Percentiles rank a stretch among this genome's conserved stretches.
Evolutionary conservation across 30 jellyfish, hydroid and myxozoan genomes (phyloP).

Genomic region (Cassiopea andromeda): DNA sequence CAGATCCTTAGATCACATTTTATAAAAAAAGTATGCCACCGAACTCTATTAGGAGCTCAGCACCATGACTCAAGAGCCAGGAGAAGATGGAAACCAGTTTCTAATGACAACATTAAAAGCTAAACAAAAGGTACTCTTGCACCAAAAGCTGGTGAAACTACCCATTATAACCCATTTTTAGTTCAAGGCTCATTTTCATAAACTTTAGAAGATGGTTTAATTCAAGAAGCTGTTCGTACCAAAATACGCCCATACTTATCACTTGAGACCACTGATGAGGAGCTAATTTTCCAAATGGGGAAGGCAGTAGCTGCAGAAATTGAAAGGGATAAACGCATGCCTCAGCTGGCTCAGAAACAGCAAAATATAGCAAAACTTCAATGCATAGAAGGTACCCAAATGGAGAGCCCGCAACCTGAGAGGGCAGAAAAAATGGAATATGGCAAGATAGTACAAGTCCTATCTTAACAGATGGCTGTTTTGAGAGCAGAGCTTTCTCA

Average conservation of each 20-base stretch:
- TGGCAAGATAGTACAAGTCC: neutral
- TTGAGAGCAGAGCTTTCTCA: slow-evolving; percentile 26
- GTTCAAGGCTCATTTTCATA: slow-evolving; percentile 57
- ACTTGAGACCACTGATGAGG: slow-evolving; percentile 20
- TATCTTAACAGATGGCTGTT: slow-evolving; percentile 20
- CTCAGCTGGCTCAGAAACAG: neutral
- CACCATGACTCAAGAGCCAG: slow-evolving; percentile 37
- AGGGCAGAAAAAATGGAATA: neutral
- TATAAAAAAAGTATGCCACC: slow-evolving; percentile 59
- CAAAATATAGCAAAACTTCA: neutral
- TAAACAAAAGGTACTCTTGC: slow-evolving; percentile 56
- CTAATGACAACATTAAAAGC: slow-evolving; percentile 16
- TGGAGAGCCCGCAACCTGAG: neutral
- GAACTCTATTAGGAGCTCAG: slow-evolving; percentile 43
- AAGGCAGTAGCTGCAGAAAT: slow-evolving; percentile 22
- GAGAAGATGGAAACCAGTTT: slow-evolving; percentile 40
- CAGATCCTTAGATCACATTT: slow-evolving; percentile 55
- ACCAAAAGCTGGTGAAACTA: slow-evolving; percentile 33
- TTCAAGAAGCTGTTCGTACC: slow-evolving; percentile 26
- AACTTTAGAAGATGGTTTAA: slow-evolving; percentile 52
- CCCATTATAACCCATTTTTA: slow-evolving; percentile 24
- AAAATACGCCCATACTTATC: slow-evolving; percentile 26
- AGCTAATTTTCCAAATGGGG: slow-evolving; percentile 27
- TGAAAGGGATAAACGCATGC: neutral
- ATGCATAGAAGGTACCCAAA: slow-evolving; percentile 6